A percentile compares a stretch with the other conserved stretches of the same genome.
Conservation (phyloP, 1,140 invertebrate genomes). For the Macrobrachium rosenbergii region DNA sequence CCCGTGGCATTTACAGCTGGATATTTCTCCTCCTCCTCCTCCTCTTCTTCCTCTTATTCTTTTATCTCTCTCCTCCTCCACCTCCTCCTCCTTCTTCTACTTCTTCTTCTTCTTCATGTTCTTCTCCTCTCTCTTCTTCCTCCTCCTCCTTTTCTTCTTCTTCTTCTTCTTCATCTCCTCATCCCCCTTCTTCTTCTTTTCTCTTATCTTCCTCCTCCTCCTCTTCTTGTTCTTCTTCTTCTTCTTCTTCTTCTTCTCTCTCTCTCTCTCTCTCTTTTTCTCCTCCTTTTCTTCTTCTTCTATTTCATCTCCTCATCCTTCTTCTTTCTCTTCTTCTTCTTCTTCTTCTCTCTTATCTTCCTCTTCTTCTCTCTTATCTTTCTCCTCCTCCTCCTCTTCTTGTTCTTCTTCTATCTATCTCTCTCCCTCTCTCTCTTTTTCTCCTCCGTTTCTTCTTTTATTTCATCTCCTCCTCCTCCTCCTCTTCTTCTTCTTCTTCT, state of each 20-base stretch:
- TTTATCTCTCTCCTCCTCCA: too few species aligned
- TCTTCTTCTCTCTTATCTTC: not conserved
- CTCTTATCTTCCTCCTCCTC: not conserved
- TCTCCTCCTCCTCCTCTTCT: not conserved
- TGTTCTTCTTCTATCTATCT: not conserved
- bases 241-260: not conserved
- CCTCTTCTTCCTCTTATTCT: too few species aligned
- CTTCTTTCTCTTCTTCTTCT: not conserved
- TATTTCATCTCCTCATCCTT: not conserved
- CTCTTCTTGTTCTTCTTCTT: not conserved
- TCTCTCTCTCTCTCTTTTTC: too few species aligned
- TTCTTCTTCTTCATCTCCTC: not conserved
- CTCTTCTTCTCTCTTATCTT: not conserved
- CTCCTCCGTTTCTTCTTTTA: not conserved
- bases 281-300: not conserved
- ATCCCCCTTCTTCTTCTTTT: not conserved
- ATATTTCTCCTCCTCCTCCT: too few species aligned
- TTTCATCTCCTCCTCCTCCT: slow-evolving; percentile 2
- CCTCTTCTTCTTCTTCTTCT: not conserved
- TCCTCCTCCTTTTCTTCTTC: not conserved
- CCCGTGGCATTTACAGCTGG: too few species aligned
- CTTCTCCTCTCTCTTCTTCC: not conserved
- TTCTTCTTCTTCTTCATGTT: not conserved
- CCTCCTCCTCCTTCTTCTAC: not conserved
- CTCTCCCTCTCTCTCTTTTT: not conserved